Conservation (phyloP, 2,113 vertebrate species). For the Nothobranchius kuhntae region DNA sequence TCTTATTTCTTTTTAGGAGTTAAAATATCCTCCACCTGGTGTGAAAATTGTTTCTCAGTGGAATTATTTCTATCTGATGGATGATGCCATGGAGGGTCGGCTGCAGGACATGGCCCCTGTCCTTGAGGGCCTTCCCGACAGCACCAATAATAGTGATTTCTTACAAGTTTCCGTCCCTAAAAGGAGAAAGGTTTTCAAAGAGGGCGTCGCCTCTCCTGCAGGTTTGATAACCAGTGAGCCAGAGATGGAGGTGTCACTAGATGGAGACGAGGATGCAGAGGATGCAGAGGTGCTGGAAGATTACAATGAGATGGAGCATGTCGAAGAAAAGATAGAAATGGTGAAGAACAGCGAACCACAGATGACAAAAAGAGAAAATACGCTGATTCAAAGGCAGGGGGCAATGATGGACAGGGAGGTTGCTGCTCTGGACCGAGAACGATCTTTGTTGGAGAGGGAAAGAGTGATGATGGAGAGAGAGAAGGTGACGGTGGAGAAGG, state of each 20-base stretch:
- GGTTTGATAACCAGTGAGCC: background rate
- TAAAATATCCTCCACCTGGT: constrained; percentile 70
- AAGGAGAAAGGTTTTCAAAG: constrained; percentile 33
- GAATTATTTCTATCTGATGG: constrained; percentile 71
- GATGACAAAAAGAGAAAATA: constrained; percentile 32
- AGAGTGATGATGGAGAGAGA: constrained; percentile 70
- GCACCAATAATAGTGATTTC: constrained; percentile 26
- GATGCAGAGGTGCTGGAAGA: constrained; percentile 9
- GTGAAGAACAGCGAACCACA: constrained; percentile 43
- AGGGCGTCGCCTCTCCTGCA: background rate
- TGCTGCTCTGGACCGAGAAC: constrained; percentile 66
- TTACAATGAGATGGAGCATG: constrained; percentile 20
- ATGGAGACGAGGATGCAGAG: constrained; percentile 43
- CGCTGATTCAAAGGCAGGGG: constrained; percentile 60
- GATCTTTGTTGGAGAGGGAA: constrained; percentile 71
- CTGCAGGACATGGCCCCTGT: constrained; percentile 58
- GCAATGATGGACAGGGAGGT: constrained; percentile 64
- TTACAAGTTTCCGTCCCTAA: constrained; percentile 39
- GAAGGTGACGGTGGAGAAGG: constrained; percentile 66
- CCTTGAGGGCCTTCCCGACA: constrained; percentile 37
- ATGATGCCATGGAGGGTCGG: constrained; percentile 69
- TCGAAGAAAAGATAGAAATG: constrained; percentile 35
- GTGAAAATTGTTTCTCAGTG: constrained; percentile 60
- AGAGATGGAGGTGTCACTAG: constrained; percentile 62
- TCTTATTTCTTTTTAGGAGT: constrained; percentile 51